Evolutionary conservation across 2,888 invertebrate species (phyloP), one percentile per base, ranked within the genome.

Genomic region (Calameuta idolon): DNA sequence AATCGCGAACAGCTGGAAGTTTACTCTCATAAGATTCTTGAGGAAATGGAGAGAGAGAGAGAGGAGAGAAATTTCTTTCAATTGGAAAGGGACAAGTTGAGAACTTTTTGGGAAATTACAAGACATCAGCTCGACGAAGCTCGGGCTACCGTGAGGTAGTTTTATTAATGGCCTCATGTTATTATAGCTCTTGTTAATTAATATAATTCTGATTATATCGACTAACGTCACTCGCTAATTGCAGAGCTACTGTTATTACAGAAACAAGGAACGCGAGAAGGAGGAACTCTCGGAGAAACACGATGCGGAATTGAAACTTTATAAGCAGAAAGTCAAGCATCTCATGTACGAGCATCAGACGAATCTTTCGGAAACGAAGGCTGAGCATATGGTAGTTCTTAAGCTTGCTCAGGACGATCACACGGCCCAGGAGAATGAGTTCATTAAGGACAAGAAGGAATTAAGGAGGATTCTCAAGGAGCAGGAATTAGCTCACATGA

Each of bases 11-110:
- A 98, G 92, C 93, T 99, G 79, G 98, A 98, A 92, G 95, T 96
- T 81, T 98, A 98, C 90, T 95, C 97, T 23, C 93, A 96, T 75
- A 94, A 95, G 86, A 95, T 98, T 33, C 95, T 97, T 90, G 97
- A 97, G 89, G 98, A 98, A 93, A 93, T 98, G 90, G 98, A 98
- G 89, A 94, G 97, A 79, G 98, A 99, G 92, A 93, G 98, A 86
- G 98, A 98, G 91, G 98, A 99, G 91, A 93, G 99, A 77, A 98
- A 98, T 92, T 98, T 96, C 91, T 98, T 98, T 88, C 98, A 98
- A 92, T 92, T 98, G 86, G 99, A 99, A 92, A 93, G 98, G 84
- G 98, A 98, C 91, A 98, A 98, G 92, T 94, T 98, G 30, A 94
- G 97, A 84, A 97, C 97, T 4, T 98, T 98, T 90, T 99, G 98